Percentiles rank a stretch among this genome's conserved stretches.
phyloP scores from a whole-genome alignment of 2,113 vertebrate species.

The Myocastor coypus region DNA sequence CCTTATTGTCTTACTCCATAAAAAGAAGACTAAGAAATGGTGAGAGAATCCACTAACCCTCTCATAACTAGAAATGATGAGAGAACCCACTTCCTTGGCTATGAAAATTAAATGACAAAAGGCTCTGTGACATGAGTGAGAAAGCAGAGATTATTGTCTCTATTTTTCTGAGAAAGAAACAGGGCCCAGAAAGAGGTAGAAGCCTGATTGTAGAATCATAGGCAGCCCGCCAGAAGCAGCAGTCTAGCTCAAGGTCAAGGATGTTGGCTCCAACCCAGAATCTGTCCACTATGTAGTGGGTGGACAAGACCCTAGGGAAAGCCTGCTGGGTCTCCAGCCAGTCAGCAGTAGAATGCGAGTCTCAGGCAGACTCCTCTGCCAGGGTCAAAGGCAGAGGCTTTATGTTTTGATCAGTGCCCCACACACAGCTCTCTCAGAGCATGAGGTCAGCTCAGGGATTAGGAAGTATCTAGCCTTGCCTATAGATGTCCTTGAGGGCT shows the following conservation, averaged over 20 bases:
- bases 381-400: not conserved
- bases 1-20: not conserved
- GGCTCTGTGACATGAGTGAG: not conserved
- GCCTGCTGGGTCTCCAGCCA: rapidly evolving
- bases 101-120: not conserved
- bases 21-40: not conserved
- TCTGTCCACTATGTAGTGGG: no score
- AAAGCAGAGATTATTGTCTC: not conserved
- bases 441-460: not conserved
- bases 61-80: not conserved
- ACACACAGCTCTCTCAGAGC: not conserved
- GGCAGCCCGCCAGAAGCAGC: not conserved
- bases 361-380: not conserved
- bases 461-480: not conserved
- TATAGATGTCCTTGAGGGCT: not conserved
- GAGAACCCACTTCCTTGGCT: not conserved
- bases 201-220: no score
- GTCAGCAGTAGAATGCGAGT: not conserved
- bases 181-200: not conserved
- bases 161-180: not conserved
- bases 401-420: not conserved
- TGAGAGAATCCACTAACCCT: no score
- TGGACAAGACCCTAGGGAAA: not conserved
- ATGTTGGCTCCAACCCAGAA: not conserved
- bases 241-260: rapidly evolving